Conservation (phyloP, 2,797 vertebrate genomes). For the Tachyglossus aculeatus region DNA sequence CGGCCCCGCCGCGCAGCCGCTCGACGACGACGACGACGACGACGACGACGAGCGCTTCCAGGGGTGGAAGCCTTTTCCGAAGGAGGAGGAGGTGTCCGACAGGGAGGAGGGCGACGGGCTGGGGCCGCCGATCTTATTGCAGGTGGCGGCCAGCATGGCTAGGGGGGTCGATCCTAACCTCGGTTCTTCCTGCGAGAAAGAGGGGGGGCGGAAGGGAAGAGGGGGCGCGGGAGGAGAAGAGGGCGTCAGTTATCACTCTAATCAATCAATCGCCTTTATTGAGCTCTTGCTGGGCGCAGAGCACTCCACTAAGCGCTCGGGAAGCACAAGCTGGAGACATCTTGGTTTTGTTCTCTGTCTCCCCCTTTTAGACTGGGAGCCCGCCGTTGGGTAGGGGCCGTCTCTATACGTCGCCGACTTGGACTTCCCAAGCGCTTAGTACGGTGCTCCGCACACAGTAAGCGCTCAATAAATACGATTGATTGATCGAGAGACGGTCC, state of each 20-base stretch:
- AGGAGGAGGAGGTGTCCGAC: slow-evolving; percentile 90
- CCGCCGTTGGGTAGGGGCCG: too few species aligned
- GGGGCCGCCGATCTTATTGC: slow-evolving; percentile 97
- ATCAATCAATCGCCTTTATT: too few species aligned
- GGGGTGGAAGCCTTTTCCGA: slow-evolving; percentile 95
- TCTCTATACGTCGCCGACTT: too few species aligned
- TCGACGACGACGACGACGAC: slow-evolving; percentile 88
- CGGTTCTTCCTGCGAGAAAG: slow-evolving; percentile 91
- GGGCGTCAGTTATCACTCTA: slow-evolving; percentile 37
- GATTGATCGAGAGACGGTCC: too few species aligned
- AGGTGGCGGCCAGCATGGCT: slow-evolving; percentile 98
- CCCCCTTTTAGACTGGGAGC: too few species aligned
- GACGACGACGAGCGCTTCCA: slow-evolving; percentile 92
- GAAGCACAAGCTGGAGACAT: too few species aligned
- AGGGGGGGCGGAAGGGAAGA: slow-evolving; percentile 50
- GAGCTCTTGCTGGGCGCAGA: too few species aligned
- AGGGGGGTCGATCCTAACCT: slow-evolving; percentile 97
- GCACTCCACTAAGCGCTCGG: too few species aligned
- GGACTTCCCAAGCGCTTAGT: too few species aligned
- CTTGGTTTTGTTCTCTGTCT: too few species aligned
- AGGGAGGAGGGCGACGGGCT: slow-evolving; percentile 93
- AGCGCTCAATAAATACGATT: too few species aligned
- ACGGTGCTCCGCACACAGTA: too few species aligned
- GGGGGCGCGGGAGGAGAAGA: slow-evolving; percentile 45
- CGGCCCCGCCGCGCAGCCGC: slow-evolving; percentile 88